Evolutionary conservation across 92 coral and sea anemone species (phyloP), one percentile per base, ranked within the genome.

Genomic region (Muricea muricata): DNA sequence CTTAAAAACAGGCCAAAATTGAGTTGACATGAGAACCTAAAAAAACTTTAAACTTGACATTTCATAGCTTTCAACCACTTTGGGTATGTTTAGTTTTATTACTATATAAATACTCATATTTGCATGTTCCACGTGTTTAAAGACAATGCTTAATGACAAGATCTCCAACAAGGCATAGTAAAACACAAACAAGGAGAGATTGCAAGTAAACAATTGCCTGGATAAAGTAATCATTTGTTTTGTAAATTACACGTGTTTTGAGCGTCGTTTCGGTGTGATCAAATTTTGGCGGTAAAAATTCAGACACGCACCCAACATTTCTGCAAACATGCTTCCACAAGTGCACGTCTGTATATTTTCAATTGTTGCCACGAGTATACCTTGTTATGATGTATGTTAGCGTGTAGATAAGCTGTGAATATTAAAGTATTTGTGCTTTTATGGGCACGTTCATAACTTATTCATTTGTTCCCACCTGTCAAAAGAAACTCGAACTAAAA

Each of bases 221-320:
- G 42, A 15, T 17, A 29, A 15, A 28, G 41, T 75, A 75, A 75
- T 37, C 20, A 57, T 35, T 47, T 75, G 80, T 75, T 75, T 75
- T 75, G 80, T 75, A n/a, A 28, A 75, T 47, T n/a, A 47, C 80
- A 75, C 80, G 80, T 75, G 80, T 23, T 50, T 25, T 20, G 11
- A 48, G 80, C 80, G 80, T 50, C 65, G 14, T 46, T 52, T 75
- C 78, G 54, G 45, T 41, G 37, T 42, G 57, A 25, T 46, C 18
- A 47, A 25, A 8, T 47, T 75, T 75, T 75, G 65, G 80, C 80
- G 80, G 57, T 29, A 73, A 45, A 20, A 2, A 1, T 45, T 24
- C 1, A 15, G 28, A 75, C 65, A 75, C 40, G 35, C 35, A 30
- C 28, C n/a, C 33, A 8, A 70, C n/a, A 23, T 68, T 68, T 23